These are phyloP conservation scores for Todiramphus saurophagus DNA, from an alignment of 2,113 vertebrate species.

Conservation along the genomic window DNA sequence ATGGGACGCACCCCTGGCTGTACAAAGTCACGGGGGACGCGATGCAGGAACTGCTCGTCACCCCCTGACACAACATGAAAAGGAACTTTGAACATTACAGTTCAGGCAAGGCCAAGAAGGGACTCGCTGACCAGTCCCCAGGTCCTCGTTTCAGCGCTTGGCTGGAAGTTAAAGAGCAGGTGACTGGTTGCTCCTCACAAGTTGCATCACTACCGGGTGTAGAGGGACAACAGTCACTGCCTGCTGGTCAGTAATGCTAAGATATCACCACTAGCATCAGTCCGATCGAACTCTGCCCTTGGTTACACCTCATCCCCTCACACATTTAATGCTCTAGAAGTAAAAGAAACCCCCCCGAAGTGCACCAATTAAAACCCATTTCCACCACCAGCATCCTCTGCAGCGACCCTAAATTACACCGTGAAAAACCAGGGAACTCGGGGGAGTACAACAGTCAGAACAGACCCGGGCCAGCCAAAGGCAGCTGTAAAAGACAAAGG, in stretches of 20 bases:
- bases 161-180: neutral
- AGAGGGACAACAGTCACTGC: neutral
- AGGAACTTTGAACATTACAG: neutral
- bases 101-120: neutral
- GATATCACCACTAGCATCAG: neutral
- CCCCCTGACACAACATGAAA: slow-evolving; percentile 25
- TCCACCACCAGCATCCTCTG: neutral
- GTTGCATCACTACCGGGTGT: neutral
- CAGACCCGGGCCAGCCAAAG: neutral
- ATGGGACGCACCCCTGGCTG: neutral
- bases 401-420: neutral
- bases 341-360: neutral
- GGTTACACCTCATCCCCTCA: neutral
- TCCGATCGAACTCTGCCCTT: neutral
- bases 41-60: neutral
- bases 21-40: slow-evolving; percentile 21
- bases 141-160: neutral
- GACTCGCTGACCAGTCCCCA: neutral
- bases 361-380: neutral
- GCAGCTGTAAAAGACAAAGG: rapidly evolving
- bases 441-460: neutral
- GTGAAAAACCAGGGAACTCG: neutral
- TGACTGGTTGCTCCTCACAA: neutral
- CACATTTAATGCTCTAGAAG: neutral
- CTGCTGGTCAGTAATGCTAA: neutral